Evolutionary conservation across 2,113 vertebrate genomes (phyloP), one percentile per base, ranked within the genome.

Genomic region (Cyphomyrus discorhynchus): DNA sequence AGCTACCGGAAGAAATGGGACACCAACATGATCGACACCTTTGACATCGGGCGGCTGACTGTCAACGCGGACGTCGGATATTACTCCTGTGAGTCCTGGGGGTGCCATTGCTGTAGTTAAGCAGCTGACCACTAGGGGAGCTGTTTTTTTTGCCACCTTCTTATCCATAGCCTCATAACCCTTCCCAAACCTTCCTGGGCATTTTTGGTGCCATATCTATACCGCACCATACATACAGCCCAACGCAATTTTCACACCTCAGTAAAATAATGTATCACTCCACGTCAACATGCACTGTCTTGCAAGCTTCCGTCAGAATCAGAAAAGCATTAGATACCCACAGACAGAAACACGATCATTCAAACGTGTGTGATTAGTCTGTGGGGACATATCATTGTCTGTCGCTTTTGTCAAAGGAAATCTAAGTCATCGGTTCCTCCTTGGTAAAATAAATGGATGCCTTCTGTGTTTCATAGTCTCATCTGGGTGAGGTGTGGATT

Each of bases 1-100:
- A 93, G 91, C 92, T 98, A 98, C 93, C 96, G 97, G 88, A 96
- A 91, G 92, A 98, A 98, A 85, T 98, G 97, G 97, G 97, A 98
- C 94, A 93, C 95, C 0, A 97, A 97, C 94, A 96, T 98, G 97
- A 97, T 98, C 0, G 97, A 98, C 92, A 98, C 97, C 21, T 97
- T 96, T 1, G 97, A 98, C 93, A 98, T 98, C 2, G 97, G 96
- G 4, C 92, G 96, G 62, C 96, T 98, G 91, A 98, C 97, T 0
- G 97, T 95, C 74, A 98, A 98, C 0, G 95, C 97, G 0, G 97
- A 98, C 0, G 96, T 98, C 0, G 97, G 97, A 87, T 98, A 98
- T 91, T 98, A 98, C 92, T 97, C 97, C 91, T 98, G 97, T 98
- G 88, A 97, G 97, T 93, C 3, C 15, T 50, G n/a, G 15, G n/a